Conservation (phyloP, 2,113 vertebrate genomes). For the Casuarius casuarius region DNA sequence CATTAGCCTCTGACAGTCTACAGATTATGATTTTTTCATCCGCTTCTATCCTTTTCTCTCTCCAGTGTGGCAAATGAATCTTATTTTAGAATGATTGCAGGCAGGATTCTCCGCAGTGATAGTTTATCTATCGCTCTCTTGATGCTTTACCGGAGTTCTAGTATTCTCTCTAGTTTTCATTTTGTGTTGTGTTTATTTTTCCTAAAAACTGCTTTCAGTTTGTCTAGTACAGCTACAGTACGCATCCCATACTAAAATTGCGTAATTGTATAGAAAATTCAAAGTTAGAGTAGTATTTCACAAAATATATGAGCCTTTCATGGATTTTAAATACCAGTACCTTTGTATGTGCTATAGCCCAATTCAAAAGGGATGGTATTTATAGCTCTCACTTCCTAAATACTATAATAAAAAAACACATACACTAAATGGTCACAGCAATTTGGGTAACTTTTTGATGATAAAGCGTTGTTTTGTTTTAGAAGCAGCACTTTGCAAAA, state of each 20-base stretch:
- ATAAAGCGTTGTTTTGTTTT: background rate
- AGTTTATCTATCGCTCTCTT: background rate
- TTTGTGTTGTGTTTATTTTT: background rate
- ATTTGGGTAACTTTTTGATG: background rate
- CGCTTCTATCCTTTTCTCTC: background rate
- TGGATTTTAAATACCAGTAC: background rate
- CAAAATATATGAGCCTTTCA: background rate
- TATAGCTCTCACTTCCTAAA: background rate
- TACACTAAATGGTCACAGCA: background rate
- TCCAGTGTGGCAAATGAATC: background rate
- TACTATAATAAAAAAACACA: background rate
- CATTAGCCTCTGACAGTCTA: background rate
- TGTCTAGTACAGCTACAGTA: background rate
- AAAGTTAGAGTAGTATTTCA: background rate
- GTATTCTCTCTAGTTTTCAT: background rate
- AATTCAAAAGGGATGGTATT: background rate
- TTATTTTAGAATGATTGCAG: background rate
- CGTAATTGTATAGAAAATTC: background rate
- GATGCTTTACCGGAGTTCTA: accelerated
- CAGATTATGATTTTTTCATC: background rate
- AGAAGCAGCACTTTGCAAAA: background rate
- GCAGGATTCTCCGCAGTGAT: background rate
- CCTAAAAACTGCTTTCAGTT: background rate
- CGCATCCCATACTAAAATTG: background rate
- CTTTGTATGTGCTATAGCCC: background rate